These are phyloP conservation scores for Pollenia labialis DNA, from an alignment of 2,888 invertebrate genomes.

Conservation along the genomic window DNA sequence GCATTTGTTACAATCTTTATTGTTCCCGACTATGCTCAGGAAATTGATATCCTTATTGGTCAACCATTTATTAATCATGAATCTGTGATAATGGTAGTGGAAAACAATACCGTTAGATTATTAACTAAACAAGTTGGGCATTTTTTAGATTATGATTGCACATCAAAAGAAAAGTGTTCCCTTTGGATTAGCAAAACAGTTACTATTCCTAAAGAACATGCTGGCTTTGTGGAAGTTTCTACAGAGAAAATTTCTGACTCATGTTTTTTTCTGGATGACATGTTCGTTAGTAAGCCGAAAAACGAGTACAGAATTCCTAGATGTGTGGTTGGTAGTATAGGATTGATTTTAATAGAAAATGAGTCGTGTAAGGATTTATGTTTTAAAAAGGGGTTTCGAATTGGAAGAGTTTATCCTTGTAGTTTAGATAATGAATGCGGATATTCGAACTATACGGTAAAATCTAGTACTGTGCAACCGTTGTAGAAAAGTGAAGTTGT, in stretches of 20 bases:
- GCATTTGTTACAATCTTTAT: neutral
- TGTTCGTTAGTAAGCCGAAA: neutral
- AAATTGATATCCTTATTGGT: conserved; percentile 2
- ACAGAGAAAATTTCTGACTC: neutral
- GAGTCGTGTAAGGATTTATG: neutral
- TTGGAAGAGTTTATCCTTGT: conserved; percentile 3
- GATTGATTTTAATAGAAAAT: conserved; percentile 7
- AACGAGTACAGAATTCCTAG: conserved; percentile 4
- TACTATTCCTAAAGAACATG: conserved; percentile 3
- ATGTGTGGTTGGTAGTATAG: neutral
- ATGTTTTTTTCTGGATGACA: neutral
- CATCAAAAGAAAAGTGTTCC: neutral
- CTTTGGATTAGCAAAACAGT: neutral
- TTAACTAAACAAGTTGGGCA: neutral
- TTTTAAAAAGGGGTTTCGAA: neutral
- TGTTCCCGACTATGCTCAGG: conserved; percentile 15
- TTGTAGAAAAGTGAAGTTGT: conserved; percentile 18
- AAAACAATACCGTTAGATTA: neutral
- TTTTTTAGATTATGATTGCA: conserved; percentile 12
- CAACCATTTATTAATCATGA: conserved; percentile 9
- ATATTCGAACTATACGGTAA: neutral
- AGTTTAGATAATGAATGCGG: neutral
- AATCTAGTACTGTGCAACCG: neutral
- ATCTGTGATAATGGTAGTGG: conserved; percentile 1
- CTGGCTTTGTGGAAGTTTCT: neutral